A percentile compares a stretch with the other conserved stretches of the same genome.
phyloP scores from a whole-genome alignment of 2,113 vertebrate genomes.

The Eurystomus gularis region DNA sequence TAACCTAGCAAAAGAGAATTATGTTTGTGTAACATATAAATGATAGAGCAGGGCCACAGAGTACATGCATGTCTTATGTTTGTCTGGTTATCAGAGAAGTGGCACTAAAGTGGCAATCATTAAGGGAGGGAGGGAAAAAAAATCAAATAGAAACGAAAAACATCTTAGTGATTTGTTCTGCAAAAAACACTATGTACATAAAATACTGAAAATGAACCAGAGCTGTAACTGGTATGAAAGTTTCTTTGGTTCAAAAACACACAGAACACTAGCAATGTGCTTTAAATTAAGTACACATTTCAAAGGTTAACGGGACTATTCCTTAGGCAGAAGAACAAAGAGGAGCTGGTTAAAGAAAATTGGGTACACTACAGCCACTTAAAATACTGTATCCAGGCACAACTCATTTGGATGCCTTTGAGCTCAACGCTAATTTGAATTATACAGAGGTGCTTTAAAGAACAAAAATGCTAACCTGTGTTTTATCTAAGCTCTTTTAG shows the following conservation, averaged over 20 bases:
- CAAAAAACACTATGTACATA: background rate
- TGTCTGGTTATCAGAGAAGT: background rate
- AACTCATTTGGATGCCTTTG: constrained; percentile 40
- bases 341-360: constrained; percentile 35
- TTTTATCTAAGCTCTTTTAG: constrained; percentile 30
- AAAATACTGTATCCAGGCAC: constrained; percentile 34
- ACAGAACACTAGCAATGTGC: background rate
- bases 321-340: constrained; percentile 57
- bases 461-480: background rate
- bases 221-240: constrained; percentile 2
- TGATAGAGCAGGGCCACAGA: background rate
- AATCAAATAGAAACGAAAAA: background rate
- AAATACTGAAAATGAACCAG: constrained; percentile 4
- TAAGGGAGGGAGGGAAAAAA: background rate
- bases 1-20: background rate
- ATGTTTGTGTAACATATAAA: constrained; percentile 4
- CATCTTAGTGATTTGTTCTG: constrained; percentile 14
- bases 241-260: constrained; percentile 40
- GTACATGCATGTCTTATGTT: background rate
- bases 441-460: constrained; percentile 36
- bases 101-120: background rate
- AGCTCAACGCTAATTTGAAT: constrained; percentile 54
- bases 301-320: constrained; percentile 44
- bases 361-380: constrained; percentile 3
- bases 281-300: constrained; percentile 59